Evolutionary conservation across 2,888 invertebrate species (phyloP), one percentile per base, ranked within the genome.

Genomic region (Gastrophysa polygoni): DNA sequence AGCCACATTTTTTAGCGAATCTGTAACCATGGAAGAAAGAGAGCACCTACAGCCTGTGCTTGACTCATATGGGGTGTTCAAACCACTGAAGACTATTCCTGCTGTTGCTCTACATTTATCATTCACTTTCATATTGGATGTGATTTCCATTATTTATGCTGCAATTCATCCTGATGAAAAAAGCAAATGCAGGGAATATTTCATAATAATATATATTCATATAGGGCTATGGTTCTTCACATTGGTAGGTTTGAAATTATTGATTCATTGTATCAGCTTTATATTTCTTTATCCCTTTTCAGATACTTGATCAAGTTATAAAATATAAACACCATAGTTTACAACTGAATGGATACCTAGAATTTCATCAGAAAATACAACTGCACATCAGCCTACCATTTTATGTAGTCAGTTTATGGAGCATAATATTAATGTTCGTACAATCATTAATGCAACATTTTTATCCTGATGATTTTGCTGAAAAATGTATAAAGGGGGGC

Each of bases 291-390:
- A 46, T 61, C 63, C 63, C 57, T 71, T 51, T 78, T 17, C 71
- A 88, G 88, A 69, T 86, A 20, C 78, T 87, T 59, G 86, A 89
- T 79, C 85, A 86, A 73, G 75, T 86, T 51, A 80, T 86, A 0
- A 86, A 86, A 75, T 79, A 79, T 29, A 85, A 83, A 71, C 90
- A 90, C 73, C 85, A 88, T 63, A 81, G 83, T 64, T 76, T 89
- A 43, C 82, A 89, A 60, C 81, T 89, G 64, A 85, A 85, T 72
- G 90, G 90, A 1, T 89, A 89, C 73, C 82, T 89, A 61, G 89
- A 90, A 55, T 90, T 90, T 74, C 87, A 89, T 76, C 86, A 88
- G 61, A 83, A 85, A 7, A 88, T 86, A 0, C 83, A 84, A 68
- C 81, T 83, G 59, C 86, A 86, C 56, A 85, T 87, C 70, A 83